Conservation (phyloP, 2,113 vertebrate genomes). For the Phyllopteryx taeniolatus region DNA sequence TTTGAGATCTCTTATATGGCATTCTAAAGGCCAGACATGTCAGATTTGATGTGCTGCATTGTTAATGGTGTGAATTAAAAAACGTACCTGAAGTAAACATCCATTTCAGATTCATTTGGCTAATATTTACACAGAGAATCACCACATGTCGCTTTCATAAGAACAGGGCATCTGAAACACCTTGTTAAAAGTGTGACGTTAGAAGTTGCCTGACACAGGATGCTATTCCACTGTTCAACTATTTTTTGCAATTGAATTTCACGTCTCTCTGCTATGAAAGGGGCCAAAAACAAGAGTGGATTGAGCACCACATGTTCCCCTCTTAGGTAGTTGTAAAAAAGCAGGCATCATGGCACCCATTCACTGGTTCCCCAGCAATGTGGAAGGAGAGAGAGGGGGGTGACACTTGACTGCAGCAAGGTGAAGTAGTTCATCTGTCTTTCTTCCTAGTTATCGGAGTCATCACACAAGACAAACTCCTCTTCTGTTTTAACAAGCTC, state of each 20-base stretch:
- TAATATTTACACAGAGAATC: not conserved
- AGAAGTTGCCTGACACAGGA: conserved; percentile 47
- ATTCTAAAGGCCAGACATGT: not conserved
- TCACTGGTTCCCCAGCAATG: conserved; percentile 48
- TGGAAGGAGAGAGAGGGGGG: conserved; percentile 6
- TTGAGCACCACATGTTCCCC: conserved; percentile 75
- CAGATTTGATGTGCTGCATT: not conserved
- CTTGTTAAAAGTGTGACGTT: conserved; percentile 3
- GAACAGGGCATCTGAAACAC: not conserved
- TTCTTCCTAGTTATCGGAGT: not conserved
- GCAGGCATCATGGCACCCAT: conserved; percentile 64
- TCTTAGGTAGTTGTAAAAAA: conserved; percentile 72
- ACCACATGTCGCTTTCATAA: not conserved
- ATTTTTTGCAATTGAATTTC: conserved; percentile 66
- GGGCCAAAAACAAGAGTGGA: conserved; percentile 74
- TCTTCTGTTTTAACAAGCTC: conserved; percentile 76
- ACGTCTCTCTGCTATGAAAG: conserved; percentile 66
- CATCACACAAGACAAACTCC: not conserved
- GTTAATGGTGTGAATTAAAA: not conserved
- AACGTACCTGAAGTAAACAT: conserved; percentile 2
- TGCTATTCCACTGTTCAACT: conserved; percentile 61
- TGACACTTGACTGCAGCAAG: not conserved
- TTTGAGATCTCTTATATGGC: not conserved
- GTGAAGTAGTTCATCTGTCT: not conserved
- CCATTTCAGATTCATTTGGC: not conserved